Evolutionary conservation across 2,797 vertebrate genomes (phyloP), one percentile per base, ranked within the genome.

Genomic region (Antrozous pallidus): DNA sequence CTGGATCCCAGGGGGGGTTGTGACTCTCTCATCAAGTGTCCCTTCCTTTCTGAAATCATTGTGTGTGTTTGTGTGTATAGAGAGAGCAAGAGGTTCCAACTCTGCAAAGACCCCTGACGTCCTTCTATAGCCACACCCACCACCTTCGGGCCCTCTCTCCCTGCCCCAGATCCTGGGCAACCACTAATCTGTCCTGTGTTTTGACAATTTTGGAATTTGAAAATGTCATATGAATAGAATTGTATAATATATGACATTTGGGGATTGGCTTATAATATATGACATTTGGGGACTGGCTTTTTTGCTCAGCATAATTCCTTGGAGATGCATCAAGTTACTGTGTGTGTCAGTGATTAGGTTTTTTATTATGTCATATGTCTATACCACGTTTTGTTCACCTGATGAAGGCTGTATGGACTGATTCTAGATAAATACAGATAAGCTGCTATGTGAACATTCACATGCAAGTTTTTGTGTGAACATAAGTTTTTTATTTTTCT

Each of bases 401-500:
- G 38, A 75, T 42, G 18, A 51, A 74, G 31, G 40, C 13, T 8
- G 5, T 88, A 49, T 67, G 54, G 40, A 26, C 58, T 91, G 45
- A 58, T 63, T 80, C 14, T 69, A 90, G 33, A n/a, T 54, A 91
- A 85, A 5, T 78, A 85, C 2, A 78, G n/a, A 71, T 91, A 88
- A 89, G 33, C 28, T 90, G 14, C 20, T 83, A 0, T 54, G 47
- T 54, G 36, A 85, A 81, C 28, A 65, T 95, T 87, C 26, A 20
- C 40, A 2, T 81, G 31, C 17, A 78, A 7, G 28, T 63, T 79
- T 84, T 80, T 85, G 4, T 65, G 33, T 91, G 28, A 51, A 38
- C 38, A 7, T 71, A 63, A 14, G 8, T 75, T 94, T 94, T 95
- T 84, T 5, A 73, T 93, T 81, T 94, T 22, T 88, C 20, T 75